Conservation (phyloP, 1,140 invertebrate genomes). For the Helicoverpa zea region DNA sequence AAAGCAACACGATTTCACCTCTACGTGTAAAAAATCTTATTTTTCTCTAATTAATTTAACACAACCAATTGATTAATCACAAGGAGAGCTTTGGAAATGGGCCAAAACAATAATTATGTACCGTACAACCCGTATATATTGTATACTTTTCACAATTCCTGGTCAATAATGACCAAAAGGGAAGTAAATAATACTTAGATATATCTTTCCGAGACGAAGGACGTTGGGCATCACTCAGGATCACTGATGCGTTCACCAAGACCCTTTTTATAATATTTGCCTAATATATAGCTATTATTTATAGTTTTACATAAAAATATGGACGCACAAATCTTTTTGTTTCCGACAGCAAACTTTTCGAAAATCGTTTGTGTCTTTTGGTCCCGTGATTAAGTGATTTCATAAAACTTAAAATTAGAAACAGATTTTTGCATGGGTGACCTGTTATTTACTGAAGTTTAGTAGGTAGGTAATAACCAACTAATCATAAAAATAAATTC, state of each 20-base stretch:
- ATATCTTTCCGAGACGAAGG: background rate
- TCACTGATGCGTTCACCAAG: conserved; percentile 13
- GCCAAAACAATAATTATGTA: background rate
- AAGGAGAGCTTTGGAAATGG: background rate
- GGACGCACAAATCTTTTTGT: background rate
- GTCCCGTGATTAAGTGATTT: too few relatives aligned
- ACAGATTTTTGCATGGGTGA: too few relatives aligned
- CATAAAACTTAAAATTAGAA: too few relatives aligned
- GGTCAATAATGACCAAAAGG: conserved; percentile 1
- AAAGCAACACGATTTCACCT: too few relatives aligned
- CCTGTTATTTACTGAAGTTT: too few relatives aligned
- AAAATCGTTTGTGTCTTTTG: too few relatives aligned
- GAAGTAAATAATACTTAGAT: background rate
- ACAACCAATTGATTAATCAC: too few relatives aligned
- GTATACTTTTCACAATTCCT: background rate
- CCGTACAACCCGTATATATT: background rate
- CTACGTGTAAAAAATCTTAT: too few relatives aligned
- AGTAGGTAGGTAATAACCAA: too few relatives aligned
- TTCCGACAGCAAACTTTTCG: too few relatives aligned
- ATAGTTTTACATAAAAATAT: background rate
- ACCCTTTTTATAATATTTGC: background rate
- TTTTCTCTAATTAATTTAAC: too few relatives aligned
- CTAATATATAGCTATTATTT: background rate
- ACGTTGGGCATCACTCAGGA: background rate
- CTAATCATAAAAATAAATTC: too few relatives aligned